Base-by-base conservation (phyloP, 1,140 invertebrate species). In the Drosophila azteca region DNA sequence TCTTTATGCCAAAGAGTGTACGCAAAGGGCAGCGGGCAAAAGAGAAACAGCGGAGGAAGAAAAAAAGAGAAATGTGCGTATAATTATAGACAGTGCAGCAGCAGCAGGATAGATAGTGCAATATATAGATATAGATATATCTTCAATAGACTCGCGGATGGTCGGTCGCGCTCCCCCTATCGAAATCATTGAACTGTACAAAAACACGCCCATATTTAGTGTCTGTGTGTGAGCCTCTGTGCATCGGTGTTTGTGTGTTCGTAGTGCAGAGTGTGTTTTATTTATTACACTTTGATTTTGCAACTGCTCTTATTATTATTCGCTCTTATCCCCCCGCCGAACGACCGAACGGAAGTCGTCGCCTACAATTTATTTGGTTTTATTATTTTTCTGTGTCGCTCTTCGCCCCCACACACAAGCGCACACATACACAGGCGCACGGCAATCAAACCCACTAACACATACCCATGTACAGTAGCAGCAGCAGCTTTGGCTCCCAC, bases 301-400 rank as follows among this genome's bases (percentile, higher is more conserved):
- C 82, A 85, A 85, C 64, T 39, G 68, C 53, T 79, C 49, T 60
- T 87, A 67, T 85, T 84, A 75, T 66, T 80, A 58, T 65, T 79
- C 60, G 78, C 78, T 39, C 35, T 85, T 85, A 85, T 85, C 82
- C 81, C 35, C 35, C 35, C 11, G 35, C 35, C 35, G 31, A 35
- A 35, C 31, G 35, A 80, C 57, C 75, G 77, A 82, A 68, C 82
- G 82, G 82, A 85, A 87, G 78, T 87, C 63, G 78, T 87, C 82
- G 82, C 82, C 82, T 85, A 85, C 82, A 88, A 87, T 88, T 82
- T 84, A 65, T 87, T 85, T 80, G 66, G 53, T 79, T 77, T 62
- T 80, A 77, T 77, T 77, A 71, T 73, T 58, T 85, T 77, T 77
- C 60, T 76, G 70, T 76, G 77, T 67, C 66, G 72, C 81, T 71